Percentiles rank a stretch among this genome's conserved stretches.
phyloP scores from a whole-genome alignment of 1,140 invertebrate genomes.

The Zophobas morio region DNA sequence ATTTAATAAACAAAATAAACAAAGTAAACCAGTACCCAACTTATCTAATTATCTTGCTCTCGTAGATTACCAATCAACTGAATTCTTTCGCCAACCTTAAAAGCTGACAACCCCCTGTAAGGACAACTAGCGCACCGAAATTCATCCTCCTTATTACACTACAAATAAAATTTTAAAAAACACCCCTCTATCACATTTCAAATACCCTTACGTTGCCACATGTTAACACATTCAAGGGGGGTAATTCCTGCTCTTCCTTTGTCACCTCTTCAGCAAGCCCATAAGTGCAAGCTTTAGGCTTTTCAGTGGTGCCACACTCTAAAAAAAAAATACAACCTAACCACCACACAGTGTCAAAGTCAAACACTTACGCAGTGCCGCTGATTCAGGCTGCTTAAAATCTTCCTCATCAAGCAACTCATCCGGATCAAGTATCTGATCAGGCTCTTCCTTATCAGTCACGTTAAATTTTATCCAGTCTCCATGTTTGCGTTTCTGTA shows the following conservation, averaged over 20 bases:
- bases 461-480: constrained; percentile 69
- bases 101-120: constrained; percentile 98
- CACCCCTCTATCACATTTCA: neutral
- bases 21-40: too few species aligned
- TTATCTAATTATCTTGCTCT: constrained; percentile 76
- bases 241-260: constrained; percentile 66
- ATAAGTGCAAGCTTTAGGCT: constrained; percentile 96
- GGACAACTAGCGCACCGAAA: constrained; percentile 98
- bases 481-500: constrained; percentile 72
- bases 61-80: constrained; percentile 79
- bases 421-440: constrained; percentile 89
- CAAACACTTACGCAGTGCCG: constrained; percentile 81
- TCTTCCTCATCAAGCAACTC: constrained; percentile 92
- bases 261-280: constrained; percentile 94
- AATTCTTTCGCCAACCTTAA: constrained; percentile 98
- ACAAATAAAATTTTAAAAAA: constrained; percentile 37
- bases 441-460: constrained; percentile 75
- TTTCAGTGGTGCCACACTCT: constrained; percentile 93
- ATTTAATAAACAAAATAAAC: constrained; percentile 62
- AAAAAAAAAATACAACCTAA: constrained; percentile 63
- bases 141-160: constrained; percentile 99
- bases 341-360: constrained; percentile 49
- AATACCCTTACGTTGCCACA: constrained; percentile 92
- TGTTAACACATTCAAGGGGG: constrained; percentile 78
- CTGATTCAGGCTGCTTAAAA: constrained; percentile 86